Evolutionary conservation across 1,140 invertebrate species (phyloP).

Genomic region (Elysia chlorotica): DNA sequence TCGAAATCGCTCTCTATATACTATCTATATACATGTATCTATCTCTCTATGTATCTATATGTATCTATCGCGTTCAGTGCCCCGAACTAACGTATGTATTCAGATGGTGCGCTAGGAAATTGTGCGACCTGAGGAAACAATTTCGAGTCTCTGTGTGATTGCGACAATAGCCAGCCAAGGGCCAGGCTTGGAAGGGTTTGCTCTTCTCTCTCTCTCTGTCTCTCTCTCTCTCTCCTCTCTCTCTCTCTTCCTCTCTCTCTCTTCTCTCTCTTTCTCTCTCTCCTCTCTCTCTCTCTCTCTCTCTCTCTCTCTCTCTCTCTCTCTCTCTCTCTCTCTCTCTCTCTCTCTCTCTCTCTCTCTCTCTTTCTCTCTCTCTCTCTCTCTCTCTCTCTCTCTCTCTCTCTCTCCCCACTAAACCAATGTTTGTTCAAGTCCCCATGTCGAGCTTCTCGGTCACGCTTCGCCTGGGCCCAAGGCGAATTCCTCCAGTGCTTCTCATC

Average conservation of each 20-base stretch:
- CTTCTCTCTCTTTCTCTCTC: not conserved
- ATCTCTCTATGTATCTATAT: not conserved
- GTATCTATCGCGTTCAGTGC: not conserved
- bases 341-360: not conserved
- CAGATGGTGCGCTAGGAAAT: too few relatives aligned
- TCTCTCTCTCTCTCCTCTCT: too few relatives aligned
- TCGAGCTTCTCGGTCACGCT: not conserved
- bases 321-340: not conserved
- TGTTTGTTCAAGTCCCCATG: not conserved
- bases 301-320: not conserved
- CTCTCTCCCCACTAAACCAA: not conserved
- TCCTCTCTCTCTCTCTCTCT: not conserved
- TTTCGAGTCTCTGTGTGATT: too few relatives aligned
- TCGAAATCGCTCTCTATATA: not conserved
- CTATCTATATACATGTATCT: not conserved
- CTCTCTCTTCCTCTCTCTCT: not conserved
- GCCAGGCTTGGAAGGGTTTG: not conserved
- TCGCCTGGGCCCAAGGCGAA: not conserved
- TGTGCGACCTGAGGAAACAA: too few relatives aligned
- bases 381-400: not conserved
- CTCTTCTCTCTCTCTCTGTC: not conserved
- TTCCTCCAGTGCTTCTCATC: not conserved
- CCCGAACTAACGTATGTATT: not conserved
- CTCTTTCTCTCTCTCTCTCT: not conserved
- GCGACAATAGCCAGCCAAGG: not conserved